Base-by-base conservation (phyloP, 2,888 invertebrate genomes). In the Boloria selene region DNA sequence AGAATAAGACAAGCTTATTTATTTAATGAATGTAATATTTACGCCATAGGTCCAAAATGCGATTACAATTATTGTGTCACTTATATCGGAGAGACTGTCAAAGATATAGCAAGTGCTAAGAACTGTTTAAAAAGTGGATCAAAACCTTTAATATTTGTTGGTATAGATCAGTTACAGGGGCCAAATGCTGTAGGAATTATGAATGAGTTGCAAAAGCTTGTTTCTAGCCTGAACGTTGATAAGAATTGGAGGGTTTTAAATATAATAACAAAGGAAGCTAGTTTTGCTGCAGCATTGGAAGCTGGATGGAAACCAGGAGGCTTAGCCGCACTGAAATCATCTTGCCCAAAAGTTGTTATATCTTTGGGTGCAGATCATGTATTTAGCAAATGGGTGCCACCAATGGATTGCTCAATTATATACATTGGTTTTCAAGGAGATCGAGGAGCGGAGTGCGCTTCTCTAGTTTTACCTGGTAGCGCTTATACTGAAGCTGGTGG, bases 401-500 rank as follows among this genome's bases (percentile, higher is more conserved):
- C 98, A 53, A 93, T 95, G 0, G 94, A 95, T 78, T 95, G 96
- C 71, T 96, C 95, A 72, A 93, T 99, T 50, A 95, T 99, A 74
- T 99, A 99, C 77, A 74, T 86, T 93, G 97, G 98, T 64, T 98
- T 98, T 87, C 99, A 99, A 89, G 99, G 99, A 62, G 99, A 99
- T 82, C 93, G 93, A 64, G 99, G 99, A 18, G 98, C 99, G 1
- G 93, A 95, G 72, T 94, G 96, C 70, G 98, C 99, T 6, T 96
- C 98, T 81, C 94, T 97, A 14, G 94, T 99, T 64, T 89, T 99
- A 17, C 99, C 99, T 0, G 98, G 99, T 31, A 96, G 98, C 58
- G 99, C 99, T 0, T 99, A 99, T 83, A 99, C 99, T 0, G 99
- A 99, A 91, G 97, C 98, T 81, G 97, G 97, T 77, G 98, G 95